Conservation (phyloP, 2,113 vertebrate species). For the pig (Sus scrofa) region T2T-Sscrofa CM000824.6:88176501-88177000, state of each 20-base stretch:
- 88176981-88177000: background rate
- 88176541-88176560: background rate
- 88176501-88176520: background rate
- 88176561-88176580: background rate
- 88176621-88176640: background rate
- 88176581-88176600: background rate
- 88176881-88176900: background rate
- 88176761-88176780: background rate
- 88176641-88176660: background rate
- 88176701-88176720: background rate
- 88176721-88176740: background rate
- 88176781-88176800: constrained; percentile 4
- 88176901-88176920: background rate
- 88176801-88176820: background rate
- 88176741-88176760: background rate
- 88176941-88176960: background rate
- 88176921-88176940: background rate
- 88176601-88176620: background rate
- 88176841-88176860: background rate
- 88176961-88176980: background rate
- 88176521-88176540: background rate
- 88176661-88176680: background rate
- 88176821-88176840: constrained; percentile 38
- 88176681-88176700: background rate
- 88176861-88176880: background rate